Evolutionary conservation across 2,888 invertebrate genomes (phyloP).

Genomic region (Luperina nickerlii): DNA sequence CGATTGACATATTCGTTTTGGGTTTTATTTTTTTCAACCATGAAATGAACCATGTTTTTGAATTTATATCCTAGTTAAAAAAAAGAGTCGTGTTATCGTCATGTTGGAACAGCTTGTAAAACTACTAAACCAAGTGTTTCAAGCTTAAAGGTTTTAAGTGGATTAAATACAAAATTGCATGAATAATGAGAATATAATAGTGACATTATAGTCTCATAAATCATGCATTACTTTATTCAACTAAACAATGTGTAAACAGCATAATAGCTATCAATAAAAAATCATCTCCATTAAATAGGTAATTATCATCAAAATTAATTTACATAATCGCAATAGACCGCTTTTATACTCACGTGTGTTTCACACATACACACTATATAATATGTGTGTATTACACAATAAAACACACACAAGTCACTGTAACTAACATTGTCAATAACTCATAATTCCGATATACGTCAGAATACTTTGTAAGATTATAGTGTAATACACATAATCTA

Average conservation of each 20-base stretch:
- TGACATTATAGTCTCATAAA: slow-evolving; percentile 24
- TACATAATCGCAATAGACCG: slow-evolving; percentile 20
- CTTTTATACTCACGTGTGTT: slow-evolving; percentile 34
- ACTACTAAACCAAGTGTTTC: background rate
- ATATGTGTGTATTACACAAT: background rate
- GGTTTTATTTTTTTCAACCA: background rate
- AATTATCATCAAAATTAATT: slow-evolving; percentile 37
- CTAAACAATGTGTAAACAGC: slow-evolving; percentile 24
- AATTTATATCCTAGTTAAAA: background rate
- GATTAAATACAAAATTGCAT: background rate
- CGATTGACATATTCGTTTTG: background rate
- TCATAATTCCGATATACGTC: background rate
- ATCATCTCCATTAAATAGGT: slow-evolving; percentile 3
- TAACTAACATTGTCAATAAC: slow-evolving; percentile 25
- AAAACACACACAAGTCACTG: background rate
- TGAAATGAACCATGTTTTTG: too few species aligned
- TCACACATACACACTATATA: background rate
- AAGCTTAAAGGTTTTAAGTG: background rate
- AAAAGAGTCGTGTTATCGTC: background rate
- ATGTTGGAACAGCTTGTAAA: background rate
- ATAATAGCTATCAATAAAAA: slow-evolving; percentile 23
- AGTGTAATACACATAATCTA: slow-evolving; percentile 12
- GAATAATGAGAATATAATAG: slow-evolving; percentile 2
- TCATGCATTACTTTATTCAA: slow-evolving; percentile 5
- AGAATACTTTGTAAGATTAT: background rate